Percentiles rank a stretch among this genome's conserved stretches.
Evolutionary conservation across 2,888 invertebrate species (phyloP).

Genomic region (Calameuta pallipes): DNA sequence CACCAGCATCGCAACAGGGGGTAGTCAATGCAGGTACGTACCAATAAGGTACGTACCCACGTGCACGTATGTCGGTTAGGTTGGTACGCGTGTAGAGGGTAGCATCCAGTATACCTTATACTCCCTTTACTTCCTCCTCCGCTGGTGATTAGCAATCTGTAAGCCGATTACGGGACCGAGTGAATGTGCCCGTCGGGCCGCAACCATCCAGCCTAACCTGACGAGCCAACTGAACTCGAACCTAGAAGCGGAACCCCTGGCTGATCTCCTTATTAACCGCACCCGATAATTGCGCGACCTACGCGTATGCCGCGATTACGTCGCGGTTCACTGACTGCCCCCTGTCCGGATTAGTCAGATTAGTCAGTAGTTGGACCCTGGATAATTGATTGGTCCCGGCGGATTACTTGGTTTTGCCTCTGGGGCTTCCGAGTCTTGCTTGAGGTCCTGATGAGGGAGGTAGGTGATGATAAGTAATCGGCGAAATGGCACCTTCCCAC

Average conservation of each 20-base stretch:
- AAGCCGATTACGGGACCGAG: constrained; percentile 60
- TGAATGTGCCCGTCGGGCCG: constrained; percentile 53
- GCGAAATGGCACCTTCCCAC: neutral
- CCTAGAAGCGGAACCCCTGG: constrained; percentile 33
- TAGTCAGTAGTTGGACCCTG: constrained; percentile 56
- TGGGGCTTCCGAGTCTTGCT: neutral
- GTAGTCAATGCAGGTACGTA: neutral
- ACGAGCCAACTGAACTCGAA: constrained; percentile 36
- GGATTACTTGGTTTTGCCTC: neutral
- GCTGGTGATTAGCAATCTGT: constrained; percentile 62
- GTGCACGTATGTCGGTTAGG: neutral
- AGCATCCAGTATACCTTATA: constrained; percentile 6
- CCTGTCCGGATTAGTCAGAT: constrained; percentile 61
- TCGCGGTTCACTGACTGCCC: constrained; percentile 57
- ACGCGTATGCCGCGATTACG: constrained; percentile 57
- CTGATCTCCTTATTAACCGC: constrained; percentile 66
- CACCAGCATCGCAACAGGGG: neutral
- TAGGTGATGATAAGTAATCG: neutral
- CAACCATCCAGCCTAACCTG: constrained; percentile 40
- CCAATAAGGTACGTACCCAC: neutral
- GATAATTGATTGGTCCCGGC: constrained; percentile 54
- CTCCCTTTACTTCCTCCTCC: constrained; percentile 39
- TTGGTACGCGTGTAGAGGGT: constrained; percentile 2
- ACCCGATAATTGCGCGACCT: constrained; percentile 61
- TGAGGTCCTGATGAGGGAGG: neutral